phyloP scores from a whole-genome alignment of 2,888 invertebrate genomes.

The Drosophila borborema region DNA sequence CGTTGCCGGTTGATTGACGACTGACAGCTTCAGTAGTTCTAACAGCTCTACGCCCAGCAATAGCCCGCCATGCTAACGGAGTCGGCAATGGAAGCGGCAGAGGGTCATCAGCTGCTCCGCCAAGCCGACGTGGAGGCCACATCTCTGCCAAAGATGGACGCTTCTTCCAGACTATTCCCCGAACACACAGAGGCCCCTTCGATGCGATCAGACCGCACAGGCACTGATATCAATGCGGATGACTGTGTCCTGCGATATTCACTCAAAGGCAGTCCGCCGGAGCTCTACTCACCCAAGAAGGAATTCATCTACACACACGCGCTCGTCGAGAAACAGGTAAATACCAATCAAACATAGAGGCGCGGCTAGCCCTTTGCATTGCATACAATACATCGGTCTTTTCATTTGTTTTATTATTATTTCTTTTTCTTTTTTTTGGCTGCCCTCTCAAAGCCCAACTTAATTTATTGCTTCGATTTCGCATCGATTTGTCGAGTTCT shows the following conservation, averaged over 20 bases:
- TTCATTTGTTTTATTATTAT: constrained; percentile 2
- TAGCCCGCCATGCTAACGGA: constrained; percentile 35
- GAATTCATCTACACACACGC: constrained; percentile 78
- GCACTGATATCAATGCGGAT: constrained; percentile 44
- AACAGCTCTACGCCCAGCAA: constrained; percentile 8
- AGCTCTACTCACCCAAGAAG: constrained; percentile 78
- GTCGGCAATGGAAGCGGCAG: constrained; percentile 18
- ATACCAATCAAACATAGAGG: constrained; percentile 5
- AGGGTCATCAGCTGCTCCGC: constrained; percentile 43
- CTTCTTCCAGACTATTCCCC: constrained; percentile 2
- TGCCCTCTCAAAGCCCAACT: constrained; percentile 62
- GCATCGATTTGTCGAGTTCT: constrained; percentile 77
- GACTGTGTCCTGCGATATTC: constrained; percentile 69
- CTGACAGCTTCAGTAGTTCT: constrained; percentile 12
- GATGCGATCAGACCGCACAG: constrained; percentile 10
- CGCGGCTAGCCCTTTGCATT: constrained; percentile 44
- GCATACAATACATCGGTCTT: constrained; percentile 16
- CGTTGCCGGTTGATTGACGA: constrained; percentile 44
- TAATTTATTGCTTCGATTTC: constrained; percentile 80
- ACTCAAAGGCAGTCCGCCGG: constrained; percentile 81
- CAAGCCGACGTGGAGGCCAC: constrained; percentile 10
- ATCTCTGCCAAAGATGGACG: constrained; percentile 7
- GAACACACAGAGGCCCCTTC: background rate
- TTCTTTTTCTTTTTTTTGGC: constrained; percentile 23
- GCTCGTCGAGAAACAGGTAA: constrained; percentile 81